Conservation (phyloP, 2,113 vertebrate genomes). For the Dryoscopus gambensis region DNA sequence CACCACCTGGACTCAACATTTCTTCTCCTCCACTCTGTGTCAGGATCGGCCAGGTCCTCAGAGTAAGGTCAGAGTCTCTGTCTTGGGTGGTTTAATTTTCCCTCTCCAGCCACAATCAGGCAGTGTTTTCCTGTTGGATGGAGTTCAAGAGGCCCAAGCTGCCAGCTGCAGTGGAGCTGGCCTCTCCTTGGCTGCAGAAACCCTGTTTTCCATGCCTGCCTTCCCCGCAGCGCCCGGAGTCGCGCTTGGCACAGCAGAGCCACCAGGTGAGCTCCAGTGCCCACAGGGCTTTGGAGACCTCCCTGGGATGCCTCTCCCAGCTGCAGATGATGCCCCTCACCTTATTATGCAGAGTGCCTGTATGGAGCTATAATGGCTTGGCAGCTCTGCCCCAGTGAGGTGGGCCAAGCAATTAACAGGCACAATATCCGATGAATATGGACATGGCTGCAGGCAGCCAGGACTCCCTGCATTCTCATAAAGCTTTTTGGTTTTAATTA, state of each 20-base stretch:
- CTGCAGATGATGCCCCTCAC: not conserved
- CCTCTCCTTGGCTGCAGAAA: not conserved
- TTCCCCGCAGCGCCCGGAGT: not conserved
- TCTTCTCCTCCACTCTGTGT: not conserved
- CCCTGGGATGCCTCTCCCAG: not conserved
- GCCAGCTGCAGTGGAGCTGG: constrained; percentile 1
- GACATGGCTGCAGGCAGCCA: not conserved
- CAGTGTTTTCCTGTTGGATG: not conserved
- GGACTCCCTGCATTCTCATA: not conserved
- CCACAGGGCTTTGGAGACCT: not conserved
- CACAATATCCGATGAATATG: not conserved
- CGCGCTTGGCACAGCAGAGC: not conserved
- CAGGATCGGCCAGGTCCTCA: not conserved
- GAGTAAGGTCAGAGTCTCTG: not conserved
- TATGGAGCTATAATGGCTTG: not conserved
- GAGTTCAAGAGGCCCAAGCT: not conserved
- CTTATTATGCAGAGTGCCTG: not conserved
- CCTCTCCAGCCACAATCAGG: not conserved
- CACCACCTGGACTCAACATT: not conserved
- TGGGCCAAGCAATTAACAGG: not conserved
- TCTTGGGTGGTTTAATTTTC: not conserved
- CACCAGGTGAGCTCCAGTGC: not conserved
- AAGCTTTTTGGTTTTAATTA: not conserved
- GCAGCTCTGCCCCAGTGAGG: not conserved
- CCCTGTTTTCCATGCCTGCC: not conserved